These are phyloP conservation scores for Petromus typicus DNA, from an alignment of 2,113 vertebrate species.

Conservation along the genomic window DNA sequence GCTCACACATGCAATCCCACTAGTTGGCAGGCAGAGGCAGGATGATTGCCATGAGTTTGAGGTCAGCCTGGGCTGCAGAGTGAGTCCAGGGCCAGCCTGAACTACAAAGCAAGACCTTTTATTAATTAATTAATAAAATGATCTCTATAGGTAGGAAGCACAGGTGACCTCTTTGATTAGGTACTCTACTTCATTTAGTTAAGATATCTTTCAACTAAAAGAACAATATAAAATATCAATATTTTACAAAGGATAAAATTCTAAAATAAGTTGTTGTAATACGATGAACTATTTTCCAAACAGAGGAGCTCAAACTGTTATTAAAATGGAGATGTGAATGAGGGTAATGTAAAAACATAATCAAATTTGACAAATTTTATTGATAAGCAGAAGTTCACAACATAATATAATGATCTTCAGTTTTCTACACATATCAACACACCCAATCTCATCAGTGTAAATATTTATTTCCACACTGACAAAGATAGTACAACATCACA, in stretches of 20 bases:
- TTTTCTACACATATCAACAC: background rate
- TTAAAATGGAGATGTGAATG: background rate
- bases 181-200: background rate
- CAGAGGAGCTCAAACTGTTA: background rate
- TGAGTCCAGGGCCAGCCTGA: too few relatives aligned
- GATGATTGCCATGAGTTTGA: too few relatives aligned
- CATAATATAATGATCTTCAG: background rate
- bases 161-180: background rate
- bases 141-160: background rate
- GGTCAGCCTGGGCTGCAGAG: too few relatives aligned
- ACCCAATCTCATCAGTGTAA: too few relatives aligned
- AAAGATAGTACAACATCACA: background rate
- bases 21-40: too few relatives aligned
- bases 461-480: background rate
- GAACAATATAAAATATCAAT: background rate
- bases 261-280: background rate
- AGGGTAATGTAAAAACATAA: background rate
- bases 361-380: background rate
- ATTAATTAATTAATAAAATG: too few relatives aligned
- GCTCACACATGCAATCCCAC: too few relatives aligned
- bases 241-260: background rate
- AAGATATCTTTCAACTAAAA: background rate
- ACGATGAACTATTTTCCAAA: background rate
- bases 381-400: background rate
- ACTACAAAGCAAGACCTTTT: too few relatives aligned